phyloP scores from a whole-genome alignment of 2,113 vertebrate genomes.

The Seriola quinqueradiata region DNA sequence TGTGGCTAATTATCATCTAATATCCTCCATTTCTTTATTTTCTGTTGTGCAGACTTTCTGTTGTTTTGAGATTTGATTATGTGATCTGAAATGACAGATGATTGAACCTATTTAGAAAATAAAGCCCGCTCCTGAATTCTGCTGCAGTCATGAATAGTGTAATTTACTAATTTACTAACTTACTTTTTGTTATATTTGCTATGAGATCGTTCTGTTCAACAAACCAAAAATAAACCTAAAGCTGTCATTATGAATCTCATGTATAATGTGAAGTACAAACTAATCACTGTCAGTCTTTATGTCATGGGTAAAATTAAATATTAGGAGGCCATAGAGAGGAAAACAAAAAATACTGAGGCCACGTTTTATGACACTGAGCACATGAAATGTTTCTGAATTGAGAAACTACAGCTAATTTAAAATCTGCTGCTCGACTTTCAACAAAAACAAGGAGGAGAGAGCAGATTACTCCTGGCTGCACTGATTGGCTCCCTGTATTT shows the following conservation, averaged over 20 bases:
- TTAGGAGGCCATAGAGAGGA: too few species aligned
- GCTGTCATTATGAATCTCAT: not conserved
- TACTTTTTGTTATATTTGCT: not conserved
- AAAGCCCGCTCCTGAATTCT: not conserved
- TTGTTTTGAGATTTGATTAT: slow-evolving; percentile 22
- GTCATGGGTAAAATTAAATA: not conserved
- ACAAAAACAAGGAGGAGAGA: too few species aligned
- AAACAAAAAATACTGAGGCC: too few species aligned
- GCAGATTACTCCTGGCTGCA: too few species aligned
- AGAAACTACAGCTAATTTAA: too few species aligned
- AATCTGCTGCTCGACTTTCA: too few species aligned
- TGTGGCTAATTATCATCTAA: slow-evolving; percentile 50
- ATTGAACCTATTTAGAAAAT: not conserved
- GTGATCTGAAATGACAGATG: slow-evolving; percentile 16
- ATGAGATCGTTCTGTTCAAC: not conserved
- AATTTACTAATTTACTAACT: not conserved
- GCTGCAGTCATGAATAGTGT: not conserved
- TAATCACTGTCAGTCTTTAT: not conserved
- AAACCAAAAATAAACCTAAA: not conserved
- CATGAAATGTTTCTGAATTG: too few species aligned
- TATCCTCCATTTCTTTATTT: slow-evolving; percentile 31
- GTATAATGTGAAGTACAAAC: not conserved
- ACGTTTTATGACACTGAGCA: too few species aligned
- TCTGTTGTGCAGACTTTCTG: not conserved
- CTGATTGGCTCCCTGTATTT: too few species aligned